Percentiles rank a stretch among this genome's conserved stretches.
phyloP scores from a whole-genome alignment of 2,888 invertebrate genomes.

The Tipula lateralis region DNA sequence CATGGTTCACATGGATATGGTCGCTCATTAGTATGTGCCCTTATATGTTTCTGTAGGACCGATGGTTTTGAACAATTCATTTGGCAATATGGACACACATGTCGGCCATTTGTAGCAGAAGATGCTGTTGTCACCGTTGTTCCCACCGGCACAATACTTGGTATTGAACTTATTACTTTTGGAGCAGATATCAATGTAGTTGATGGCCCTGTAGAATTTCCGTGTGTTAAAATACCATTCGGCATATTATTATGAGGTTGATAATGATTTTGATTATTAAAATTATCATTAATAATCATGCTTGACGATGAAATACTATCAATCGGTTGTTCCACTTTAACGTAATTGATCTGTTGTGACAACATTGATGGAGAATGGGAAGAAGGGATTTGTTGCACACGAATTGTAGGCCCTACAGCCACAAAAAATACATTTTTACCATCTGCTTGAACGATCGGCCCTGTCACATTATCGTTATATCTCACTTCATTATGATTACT shows the following conservation, averaged over 20 bases:
- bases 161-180: slow-evolving; percentile 33
- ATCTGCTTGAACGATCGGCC: background rate
- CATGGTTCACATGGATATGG: slow-evolving; percentile 86
- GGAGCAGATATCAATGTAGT: slow-evolving; percentile 8
- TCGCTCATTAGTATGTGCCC: slow-evolving; percentile 88
- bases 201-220: background rate
- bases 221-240: background rate
- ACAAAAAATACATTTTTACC: slow-evolving; percentile 30
- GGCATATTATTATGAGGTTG: background rate
- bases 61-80: slow-evolving; percentile 88
- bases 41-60: slow-evolving; percentile 88
- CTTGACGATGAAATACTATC: background rate
- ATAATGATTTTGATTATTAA: background rate
- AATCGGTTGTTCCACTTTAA: background rate
- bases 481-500: background rate
- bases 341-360: background rate
- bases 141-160: slow-evolving; percentile 26
- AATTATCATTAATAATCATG: background rate
- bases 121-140: slow-evolving; percentile 6
- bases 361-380: background rate
- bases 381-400: background rate
- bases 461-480: background rate
- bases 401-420: background rate
- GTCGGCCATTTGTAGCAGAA: slow-evolving; percentile 54
- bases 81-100: slow-evolving; percentile 84